These are phyloP conservation scores for Parnassius smintheus DNA, from an alignment of 2,888 invertebrate genomes.

Conservation along the genomic window DNA sequence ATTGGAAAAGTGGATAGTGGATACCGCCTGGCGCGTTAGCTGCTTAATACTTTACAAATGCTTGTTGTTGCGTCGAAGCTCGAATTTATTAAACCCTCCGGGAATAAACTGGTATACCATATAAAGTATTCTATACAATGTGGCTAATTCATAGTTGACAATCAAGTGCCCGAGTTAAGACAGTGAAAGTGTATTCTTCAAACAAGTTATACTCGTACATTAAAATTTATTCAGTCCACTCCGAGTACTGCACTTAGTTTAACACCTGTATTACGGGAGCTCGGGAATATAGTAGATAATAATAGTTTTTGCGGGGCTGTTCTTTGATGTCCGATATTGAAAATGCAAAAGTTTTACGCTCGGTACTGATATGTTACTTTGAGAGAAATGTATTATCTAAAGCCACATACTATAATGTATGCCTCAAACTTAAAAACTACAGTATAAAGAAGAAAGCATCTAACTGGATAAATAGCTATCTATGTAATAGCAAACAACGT, in stretches of 20 bases:
- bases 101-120: background rate
- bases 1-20: constrained; percentile 70
- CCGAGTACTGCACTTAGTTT: constrained; percentile 37
- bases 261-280: constrained; percentile 36
- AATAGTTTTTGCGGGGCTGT: constrained; percentile 30
- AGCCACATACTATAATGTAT: too few relatives aligned
- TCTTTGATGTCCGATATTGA: constrained; percentile 24
- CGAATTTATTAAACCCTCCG: background rate
- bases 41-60: constrained; percentile 43
- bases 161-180: constrained; percentile 25
- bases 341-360: constrained; percentile 21
- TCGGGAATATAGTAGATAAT: constrained; percentile 25
- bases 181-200: constrained; percentile 36
- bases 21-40: constrained; percentile 40
- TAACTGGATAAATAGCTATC: too few relatives aligned
- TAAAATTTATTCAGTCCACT: constrained; percentile 44
- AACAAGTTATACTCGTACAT: constrained; percentile 39
- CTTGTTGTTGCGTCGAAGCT: constrained; percentile 30
- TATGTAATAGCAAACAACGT: too few relatives aligned
- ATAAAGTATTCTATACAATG: background rate
- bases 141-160: background rate
- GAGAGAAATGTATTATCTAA: too few relatives aligned
- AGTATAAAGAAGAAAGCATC: too few relatives aligned
- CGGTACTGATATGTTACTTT: background rate
- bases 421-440: too few relatives aligned